Conservation (phyloP, 2,797 vertebrate species). For the Borostomias antarcticus region DNA sequence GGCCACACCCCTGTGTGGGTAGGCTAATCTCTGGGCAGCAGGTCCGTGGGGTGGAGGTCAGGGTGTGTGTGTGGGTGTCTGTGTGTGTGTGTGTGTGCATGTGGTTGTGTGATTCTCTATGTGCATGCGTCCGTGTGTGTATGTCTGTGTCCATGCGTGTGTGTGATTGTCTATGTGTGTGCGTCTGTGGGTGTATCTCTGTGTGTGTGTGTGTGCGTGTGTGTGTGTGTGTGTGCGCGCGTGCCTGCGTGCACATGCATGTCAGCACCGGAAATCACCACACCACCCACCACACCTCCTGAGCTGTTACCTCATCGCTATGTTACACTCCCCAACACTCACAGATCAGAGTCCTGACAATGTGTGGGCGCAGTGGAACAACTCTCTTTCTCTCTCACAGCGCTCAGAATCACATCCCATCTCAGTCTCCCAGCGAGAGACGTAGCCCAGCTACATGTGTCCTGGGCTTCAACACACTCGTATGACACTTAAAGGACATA, state of each 20-base stretch:
- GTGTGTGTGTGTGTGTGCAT: conserved; percentile 32
- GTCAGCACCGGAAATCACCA: not conserved
- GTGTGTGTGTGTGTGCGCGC: too few relatives aligned
- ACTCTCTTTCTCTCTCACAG: conserved; percentile 39
- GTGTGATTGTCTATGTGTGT: conserved; percentile 1
- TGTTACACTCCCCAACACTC: conserved; percentile 8
- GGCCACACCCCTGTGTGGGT: conserved; percentile 65
- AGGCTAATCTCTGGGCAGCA: conserved; percentile 71
- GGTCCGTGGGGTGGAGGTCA: conserved; percentile 45
- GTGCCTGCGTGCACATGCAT: not conserved
- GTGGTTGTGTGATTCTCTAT: conserved; percentile 8
- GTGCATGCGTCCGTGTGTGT: conserved; percentile 9
- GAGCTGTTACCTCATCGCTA: not conserved
- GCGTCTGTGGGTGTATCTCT: conserved; percentile 10
- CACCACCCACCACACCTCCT: too few relatives aligned
- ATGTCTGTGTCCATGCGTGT: conserved; percentile 26
- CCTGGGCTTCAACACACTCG: too few relatives aligned
- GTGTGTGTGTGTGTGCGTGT: conserved; percentile 30
- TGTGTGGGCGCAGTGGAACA: conserved; percentile 37
- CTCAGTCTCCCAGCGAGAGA: too few relatives aligned
- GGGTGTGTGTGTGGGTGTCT: conserved; percentile 7
- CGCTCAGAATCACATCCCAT: too few relatives aligned
- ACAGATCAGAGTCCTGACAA: conserved; percentile 12
- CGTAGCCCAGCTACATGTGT: too few relatives aligned
- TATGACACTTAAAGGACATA: too few relatives aligned